Evolutionary conservation across 2,113 vertebrate species (phyloP).

Genomic region (Australoheros scitulus): DNA sequence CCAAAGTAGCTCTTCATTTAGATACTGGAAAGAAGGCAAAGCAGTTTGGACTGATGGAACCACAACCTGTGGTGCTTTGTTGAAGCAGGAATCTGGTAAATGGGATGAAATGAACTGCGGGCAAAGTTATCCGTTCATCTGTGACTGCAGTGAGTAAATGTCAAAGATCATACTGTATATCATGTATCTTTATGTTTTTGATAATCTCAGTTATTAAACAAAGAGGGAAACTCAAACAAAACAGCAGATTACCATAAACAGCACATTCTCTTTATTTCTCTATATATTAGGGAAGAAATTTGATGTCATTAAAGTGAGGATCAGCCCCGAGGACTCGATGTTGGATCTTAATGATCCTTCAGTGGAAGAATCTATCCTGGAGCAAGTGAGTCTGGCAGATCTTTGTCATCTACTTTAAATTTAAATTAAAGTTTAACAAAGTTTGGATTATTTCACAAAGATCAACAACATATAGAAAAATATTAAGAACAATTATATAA

Average conservation of each 20-base stretch:
- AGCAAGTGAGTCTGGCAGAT: neutral
- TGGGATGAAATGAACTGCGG: neutral
- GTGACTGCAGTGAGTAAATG: neutral
- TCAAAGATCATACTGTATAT: neutral
- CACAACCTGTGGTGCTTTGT: neutral
- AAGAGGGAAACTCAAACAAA: neutral
- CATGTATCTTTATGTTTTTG: neutral
- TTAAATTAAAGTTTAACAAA: neutral
- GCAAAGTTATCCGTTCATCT: neutral
- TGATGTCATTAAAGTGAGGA: neutral
- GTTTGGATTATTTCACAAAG: neutral
- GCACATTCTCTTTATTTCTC: no score
- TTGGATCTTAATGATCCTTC: neutral
- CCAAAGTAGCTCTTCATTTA: neutral
- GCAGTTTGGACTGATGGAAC: accelerated
- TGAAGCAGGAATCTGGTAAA: neutral
- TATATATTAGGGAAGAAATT: neutral
- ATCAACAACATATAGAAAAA: no score
- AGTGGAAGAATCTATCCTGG: neutral
- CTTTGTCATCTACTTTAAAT: neutral
- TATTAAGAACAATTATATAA: no score
- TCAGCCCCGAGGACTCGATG: neutral
- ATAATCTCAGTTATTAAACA: neutral
- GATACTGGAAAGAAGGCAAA: neutral
- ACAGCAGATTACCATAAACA: neutral